Evolutionary conservation across 2,113 vertebrate species (phyloP).

Genomic region (Podarcis cretensis): DNA sequence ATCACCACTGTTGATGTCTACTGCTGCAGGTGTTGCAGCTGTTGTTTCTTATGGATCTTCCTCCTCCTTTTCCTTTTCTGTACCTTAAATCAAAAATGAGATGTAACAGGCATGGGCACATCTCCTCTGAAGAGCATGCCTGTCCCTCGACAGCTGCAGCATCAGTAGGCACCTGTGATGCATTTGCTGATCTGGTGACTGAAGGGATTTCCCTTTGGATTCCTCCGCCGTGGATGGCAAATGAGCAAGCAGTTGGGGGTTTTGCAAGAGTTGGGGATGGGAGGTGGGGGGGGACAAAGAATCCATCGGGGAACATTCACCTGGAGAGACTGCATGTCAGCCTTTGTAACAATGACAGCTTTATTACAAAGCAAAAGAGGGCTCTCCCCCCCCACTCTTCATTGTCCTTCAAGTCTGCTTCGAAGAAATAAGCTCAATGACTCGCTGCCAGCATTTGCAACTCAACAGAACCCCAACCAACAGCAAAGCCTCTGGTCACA

Average conservation of each 20-base stretch:
- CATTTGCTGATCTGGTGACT: background rate
- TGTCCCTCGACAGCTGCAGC: background rate
- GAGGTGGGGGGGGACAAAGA: no score
- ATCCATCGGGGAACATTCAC: background rate
- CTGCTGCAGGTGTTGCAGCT: background rate
- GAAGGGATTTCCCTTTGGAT: slow-evolving; percentile 10
- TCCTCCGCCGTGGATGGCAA: background rate
- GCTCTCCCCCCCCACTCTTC: background rate
- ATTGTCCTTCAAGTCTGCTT: background rate
- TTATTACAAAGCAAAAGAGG: background rate
- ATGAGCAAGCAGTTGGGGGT: background rate
- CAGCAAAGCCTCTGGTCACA: no score
- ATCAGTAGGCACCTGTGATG: background rate
- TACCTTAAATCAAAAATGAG: background rate
- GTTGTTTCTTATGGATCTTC: background rate
- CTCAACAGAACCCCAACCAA: background rate
- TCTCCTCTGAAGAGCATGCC: background rate
- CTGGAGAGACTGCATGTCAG: accelerated
- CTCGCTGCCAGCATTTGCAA: background rate
- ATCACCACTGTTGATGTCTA: background rate
- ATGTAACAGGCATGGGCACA: background rate
- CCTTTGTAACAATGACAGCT: background rate
- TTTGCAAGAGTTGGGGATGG: background rate
- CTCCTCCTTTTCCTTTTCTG: background rate
- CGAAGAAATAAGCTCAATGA: background rate